These are phyloP conservation scores for Calameuta pallipes DNA, from an alignment of 2,888 invertebrate genomes.

Conservation along the genomic window DNA sequence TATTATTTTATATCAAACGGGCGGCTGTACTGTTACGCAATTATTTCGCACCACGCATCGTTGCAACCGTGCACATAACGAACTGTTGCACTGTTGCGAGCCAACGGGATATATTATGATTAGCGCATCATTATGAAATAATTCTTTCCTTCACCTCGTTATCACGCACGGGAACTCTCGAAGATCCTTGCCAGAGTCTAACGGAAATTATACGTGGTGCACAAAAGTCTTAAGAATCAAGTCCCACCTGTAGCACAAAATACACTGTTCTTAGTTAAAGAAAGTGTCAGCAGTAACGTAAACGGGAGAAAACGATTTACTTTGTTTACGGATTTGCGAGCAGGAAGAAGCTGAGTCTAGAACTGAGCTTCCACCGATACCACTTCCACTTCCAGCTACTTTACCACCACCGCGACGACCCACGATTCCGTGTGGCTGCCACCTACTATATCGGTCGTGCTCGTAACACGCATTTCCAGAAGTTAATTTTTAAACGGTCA, in stretches of 20 bases:
- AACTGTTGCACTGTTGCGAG: background rate
- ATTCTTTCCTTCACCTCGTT: background rate
- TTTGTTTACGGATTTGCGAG: slow-evolving; percentile 30
- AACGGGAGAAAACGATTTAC: slow-evolving; percentile 14
- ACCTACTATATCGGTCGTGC: background rate
- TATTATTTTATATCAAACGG: background rate
- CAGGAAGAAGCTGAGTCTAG: slow-evolving; percentile 33
- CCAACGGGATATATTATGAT: too few relatives aligned
- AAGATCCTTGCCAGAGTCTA: background rate
- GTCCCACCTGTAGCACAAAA: background rate
- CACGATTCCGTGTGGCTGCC: background rate
- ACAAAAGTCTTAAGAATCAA: background rate
- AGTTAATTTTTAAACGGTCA: background rate
- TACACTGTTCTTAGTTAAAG: background rate
- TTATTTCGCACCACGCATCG: background rate
- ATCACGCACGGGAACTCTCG: background rate
- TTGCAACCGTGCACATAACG: too few relatives aligned
- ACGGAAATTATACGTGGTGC: background rate
- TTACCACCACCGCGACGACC: background rate
- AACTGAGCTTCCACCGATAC: slow-evolving; percentile 33
- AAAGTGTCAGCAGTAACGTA: background rate
- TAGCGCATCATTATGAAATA: background rate
- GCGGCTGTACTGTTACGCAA: background rate
- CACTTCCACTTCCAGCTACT: background rate
- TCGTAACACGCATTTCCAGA: background rate